Evolutionary conservation across 2,797 vertebrate species (phyloP), one percentile per base, ranked within the genome.

Genomic region (Cossypha dichroa): DNA sequence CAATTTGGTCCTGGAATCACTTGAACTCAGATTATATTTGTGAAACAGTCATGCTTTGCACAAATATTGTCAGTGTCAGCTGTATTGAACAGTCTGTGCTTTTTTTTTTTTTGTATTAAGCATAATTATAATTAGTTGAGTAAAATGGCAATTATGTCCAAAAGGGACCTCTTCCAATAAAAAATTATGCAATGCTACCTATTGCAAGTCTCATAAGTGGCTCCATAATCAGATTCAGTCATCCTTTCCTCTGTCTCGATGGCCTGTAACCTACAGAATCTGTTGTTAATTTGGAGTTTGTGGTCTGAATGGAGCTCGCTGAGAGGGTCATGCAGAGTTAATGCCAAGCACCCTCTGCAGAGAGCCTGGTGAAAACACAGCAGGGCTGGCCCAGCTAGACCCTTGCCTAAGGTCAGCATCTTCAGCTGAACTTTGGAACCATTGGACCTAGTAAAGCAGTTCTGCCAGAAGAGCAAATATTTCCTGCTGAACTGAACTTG

Each of bases 31-130:
- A 70, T 54, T 92, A 9, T 91, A 69, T 83, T 96, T 92, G 60
- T 80, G 81, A 92, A 87, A 88, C 26, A 87, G 81, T 91, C 46
- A 54, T 75, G 56, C 64, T 92, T 87, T 52, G 75, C 86, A 87
- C 94, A 95, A 92, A 95, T 94, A 93, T 60, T 79, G 84, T 93
- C 70, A 43, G 33, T 60, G 93, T 93, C 94, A 93, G 85, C 88
- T 94, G 21, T 92, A 90, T 68, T 89, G 78, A 86, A 60, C 34
- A 43, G 63, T 85, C 59, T 94, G 45, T 15, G 66, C 28, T 41
- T 76, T 83, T 66, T 91, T 36, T 10, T 36, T 80, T 91, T 68
- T 51, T 2, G 4, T 83, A 49, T 92, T 79, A 79, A 76, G n/a
- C 34, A 9, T 91, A 91, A 94, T 92, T 93, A 63, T 62, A 94